Conservation (phyloP, 2,113 vertebrate species). For the Cryptotis parvus region DNA sequence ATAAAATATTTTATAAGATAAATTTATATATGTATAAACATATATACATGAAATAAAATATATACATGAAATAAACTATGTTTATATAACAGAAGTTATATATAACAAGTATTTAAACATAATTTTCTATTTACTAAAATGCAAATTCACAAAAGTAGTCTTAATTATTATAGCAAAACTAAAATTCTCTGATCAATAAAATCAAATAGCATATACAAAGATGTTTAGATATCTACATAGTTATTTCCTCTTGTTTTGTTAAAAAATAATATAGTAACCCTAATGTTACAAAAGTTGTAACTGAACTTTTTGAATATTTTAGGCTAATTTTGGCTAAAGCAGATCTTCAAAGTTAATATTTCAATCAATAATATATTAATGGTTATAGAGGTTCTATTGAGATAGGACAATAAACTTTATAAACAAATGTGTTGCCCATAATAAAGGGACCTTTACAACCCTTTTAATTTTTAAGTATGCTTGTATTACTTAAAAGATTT, state of each 20-base stretch:
- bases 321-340: background rate
- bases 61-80: too few species aligned
- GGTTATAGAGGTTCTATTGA: background rate
- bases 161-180: background rate
- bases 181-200: slow-evolving; percentile 46
- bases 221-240: background rate
- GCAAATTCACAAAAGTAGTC: background rate
- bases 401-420: background rate
- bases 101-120: slow-evolving; percentile 17
- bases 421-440: background rate
- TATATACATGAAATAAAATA: background rate
- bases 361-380: slow-evolving; percentile 22
- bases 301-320: background rate
- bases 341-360: slow-evolving; percentile 24
- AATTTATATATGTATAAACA: background rate
- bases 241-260: background rate
- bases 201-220: too few species aligned
- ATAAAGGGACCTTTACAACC: background rate
- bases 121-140: slow-evolving; percentile 38
- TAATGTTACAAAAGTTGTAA: slow-evolving; percentile 2
- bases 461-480: background rate
- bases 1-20: background rate
- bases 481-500: slow-evolving; percentile 33
- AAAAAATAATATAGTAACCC: background rate
- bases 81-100: background rate